These are phyloP conservation scores for Diorhabda carinulata DNA, from an alignment of 1,140 invertebrate genomes.

Conservation along the genomic window DNA sequence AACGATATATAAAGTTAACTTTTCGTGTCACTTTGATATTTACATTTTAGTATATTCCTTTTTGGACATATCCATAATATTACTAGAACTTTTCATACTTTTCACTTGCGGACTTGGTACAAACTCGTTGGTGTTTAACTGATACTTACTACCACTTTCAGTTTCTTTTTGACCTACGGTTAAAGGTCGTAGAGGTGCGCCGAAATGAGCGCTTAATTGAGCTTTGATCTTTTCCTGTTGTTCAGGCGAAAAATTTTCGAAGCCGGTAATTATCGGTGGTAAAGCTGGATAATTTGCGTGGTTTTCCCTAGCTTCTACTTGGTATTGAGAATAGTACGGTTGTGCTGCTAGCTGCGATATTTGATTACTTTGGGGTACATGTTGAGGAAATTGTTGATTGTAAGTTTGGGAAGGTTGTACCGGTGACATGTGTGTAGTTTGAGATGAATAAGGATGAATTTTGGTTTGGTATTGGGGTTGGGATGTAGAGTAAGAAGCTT, in stretches of 20 bases:
- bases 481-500: constrained; percentile 10
- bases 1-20: too few species aligned
- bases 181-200: constrained; percentile 29
- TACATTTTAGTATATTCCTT: background rate
- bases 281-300: constrained; percentile 19
- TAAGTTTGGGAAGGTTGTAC: constrained; percentile 12
- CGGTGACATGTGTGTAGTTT: constrained; percentile 18
- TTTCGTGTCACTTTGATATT: too few species aligned
- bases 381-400: constrained; percentile 12
- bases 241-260: constrained; percentile 44
- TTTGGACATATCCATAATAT: constrained; percentile 5
- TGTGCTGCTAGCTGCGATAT: constrained; percentile 39
- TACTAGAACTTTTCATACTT: constrained; percentile 20
- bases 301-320: background rate
- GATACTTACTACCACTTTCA: constrained; percentile 10
- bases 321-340: constrained; percentile 23
- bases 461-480: constrained; percentile 9
- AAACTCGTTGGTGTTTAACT: constrained; percentile 26
- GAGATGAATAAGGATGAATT: background rate
- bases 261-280: constrained; percentile 44
- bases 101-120: constrained; percentile 32
- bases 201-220: constrained; percentile 39
- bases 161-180: constrained; percentile 9
- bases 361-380: constrained; percentile 30
- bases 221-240: constrained; percentile 46